Conservation (phyloP, 1,140 invertebrate genomes). For the Sitobion miscanthi region DNA sequence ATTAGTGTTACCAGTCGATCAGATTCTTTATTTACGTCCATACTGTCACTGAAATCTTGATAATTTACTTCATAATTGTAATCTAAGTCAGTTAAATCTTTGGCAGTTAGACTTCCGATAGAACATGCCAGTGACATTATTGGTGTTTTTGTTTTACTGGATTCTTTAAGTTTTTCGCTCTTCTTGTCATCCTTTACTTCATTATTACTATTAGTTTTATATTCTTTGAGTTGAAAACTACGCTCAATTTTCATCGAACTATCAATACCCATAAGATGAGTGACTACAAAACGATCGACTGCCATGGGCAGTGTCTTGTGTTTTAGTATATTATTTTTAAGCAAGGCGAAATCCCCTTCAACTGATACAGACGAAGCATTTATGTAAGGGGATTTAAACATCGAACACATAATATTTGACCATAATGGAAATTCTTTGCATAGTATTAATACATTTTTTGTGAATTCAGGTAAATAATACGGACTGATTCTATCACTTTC, state of each 20-base stretch:
- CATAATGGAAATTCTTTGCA: conserved; percentile 20
- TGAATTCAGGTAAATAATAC: not conserved
- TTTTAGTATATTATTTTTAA: conserved; percentile 15
- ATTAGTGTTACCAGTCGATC: not conserved
- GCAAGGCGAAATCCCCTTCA: not conserved
- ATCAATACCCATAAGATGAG: not conserved
- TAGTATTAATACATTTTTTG: not conserved
- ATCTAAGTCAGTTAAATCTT: not conserved
- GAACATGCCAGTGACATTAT: not conserved
- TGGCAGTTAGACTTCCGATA: not conserved
- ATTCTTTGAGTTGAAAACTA: not conserved
- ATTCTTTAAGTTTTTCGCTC: not conserved
- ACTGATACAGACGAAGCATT: conserved; percentile 6
- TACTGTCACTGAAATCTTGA: not conserved
- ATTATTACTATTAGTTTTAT: not conserved
- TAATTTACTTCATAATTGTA: not conserved
- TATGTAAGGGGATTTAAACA: not conserved
- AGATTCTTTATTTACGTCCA: not conserved
- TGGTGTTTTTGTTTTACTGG: not conserved
- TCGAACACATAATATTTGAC: not conserved
- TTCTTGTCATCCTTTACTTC: not conserved
- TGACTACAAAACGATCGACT: not conserved
- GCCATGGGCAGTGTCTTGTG: not conserved
- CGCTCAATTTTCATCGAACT: not conserved
- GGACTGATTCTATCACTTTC: conserved; percentile 15